Base-by-base conservation (phyloP, 2,797 vertebrate species). In the Masticophis lateralis region DNA sequence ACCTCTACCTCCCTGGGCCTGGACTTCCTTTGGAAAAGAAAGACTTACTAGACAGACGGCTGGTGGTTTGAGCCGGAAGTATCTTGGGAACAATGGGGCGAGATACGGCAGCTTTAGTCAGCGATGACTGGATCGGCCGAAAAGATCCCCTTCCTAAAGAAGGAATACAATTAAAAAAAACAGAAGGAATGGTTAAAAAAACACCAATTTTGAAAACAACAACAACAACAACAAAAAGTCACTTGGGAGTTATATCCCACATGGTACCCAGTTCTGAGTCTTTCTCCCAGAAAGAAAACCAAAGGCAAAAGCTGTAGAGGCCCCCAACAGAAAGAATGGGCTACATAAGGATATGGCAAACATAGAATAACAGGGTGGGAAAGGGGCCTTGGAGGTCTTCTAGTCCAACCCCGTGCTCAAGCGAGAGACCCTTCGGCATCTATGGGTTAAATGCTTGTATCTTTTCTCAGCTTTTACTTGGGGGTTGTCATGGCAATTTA, bases 121-220 rank as follows among this genome's bases (percentile, higher is more conserved):
- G 97, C 6, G 99, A 98, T 87, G 99, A 98, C 95, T 99, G 99
- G 97, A 99, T 98, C 87, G 99, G 99, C 94, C 99, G 98, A 97
- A 99, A 99, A 0, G 99, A 99, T 95, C 99, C 99, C 95, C 99
- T 99, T 97, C 99, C 99, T 99, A 96, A 25, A 55, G 91, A 93
- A 90, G 57, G 20, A 88, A 96, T 20, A 20, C 92, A 90, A 95
- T 59, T 91, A 94, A 10, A 94, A 37, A 37, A 51, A 32, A 22
- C 1, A 14, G 91, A 69, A 95, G 92, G 94, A 89, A 63, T 32
- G 94, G 92, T 92, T 51, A 7, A 66, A 91, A 91, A 93, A 63
- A 10, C 32, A 10, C 69, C 8, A 2, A 37, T 32, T 32, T 69
- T 32, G 66, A 6, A 37, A 37, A 37, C 37, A 37, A 37, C 37